These are phyloP conservation scores for Napeogenes inachia DNA, from an alignment of 2,888 invertebrate genomes.

Conservation along the genomic window DNA sequence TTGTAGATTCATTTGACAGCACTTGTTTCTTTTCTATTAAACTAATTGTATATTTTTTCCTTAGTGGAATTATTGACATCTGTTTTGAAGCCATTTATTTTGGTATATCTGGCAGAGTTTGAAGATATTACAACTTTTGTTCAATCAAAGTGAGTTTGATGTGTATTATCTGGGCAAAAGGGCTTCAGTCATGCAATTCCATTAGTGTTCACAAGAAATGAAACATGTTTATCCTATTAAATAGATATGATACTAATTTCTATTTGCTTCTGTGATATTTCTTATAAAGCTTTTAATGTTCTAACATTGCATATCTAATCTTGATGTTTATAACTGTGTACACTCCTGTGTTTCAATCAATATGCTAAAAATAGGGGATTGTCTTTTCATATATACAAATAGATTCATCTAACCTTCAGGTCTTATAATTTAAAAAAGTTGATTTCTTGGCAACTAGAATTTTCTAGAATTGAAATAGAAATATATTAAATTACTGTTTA, in stretches of 20 bases:
- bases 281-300: background rate
- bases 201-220: constrained; percentile 23
- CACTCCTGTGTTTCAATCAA: no score
- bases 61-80: constrained; percentile 52
- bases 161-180: constrained; percentile 34
- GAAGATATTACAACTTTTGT: constrained; percentile 37
- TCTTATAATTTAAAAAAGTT: background rate
- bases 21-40: constrained; percentile 16
- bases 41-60: constrained; percentile 41
- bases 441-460: background rate
- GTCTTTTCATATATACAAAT: no score
- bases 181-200: constrained; percentile 35
- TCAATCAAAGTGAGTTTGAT: constrained; percentile 45
- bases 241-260: background rate
- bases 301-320: no score
- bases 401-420: no score
- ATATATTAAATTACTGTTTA: no score
- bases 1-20: constrained; percentile 7
- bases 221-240: constrained; percentile 1
- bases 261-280: constrained; percentile 7
- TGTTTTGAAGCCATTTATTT: constrained; percentile 43
- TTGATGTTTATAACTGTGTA: no score
- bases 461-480: background rate
- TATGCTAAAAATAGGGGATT: no score
- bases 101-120: constrained; percentile 45